phyloP scores from a whole-genome alignment of 2,113 vertebrate species.

The Bubo blakistoni region DNA sequence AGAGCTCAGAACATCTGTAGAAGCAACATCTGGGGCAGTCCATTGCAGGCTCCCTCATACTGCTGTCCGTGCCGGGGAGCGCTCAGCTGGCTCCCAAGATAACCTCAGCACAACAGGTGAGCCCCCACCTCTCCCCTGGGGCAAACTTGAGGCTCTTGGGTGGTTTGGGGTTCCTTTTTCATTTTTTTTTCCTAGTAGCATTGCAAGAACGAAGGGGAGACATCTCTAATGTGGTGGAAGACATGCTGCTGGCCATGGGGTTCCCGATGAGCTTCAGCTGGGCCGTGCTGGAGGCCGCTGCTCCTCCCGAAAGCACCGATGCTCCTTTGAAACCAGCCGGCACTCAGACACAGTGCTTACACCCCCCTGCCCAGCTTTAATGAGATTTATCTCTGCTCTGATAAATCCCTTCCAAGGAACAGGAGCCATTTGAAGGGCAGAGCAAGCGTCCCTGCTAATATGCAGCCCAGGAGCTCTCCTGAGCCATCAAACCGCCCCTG shows the following conservation, averaged over 20 bases:
- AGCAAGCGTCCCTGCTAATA: neutral
- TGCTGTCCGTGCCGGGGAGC: neutral
- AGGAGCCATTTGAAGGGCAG: neutral
- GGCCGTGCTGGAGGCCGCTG: neutral
- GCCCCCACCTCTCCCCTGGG: too few species aligned
- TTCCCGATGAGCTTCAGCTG: accelerated
- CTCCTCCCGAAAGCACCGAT: neutral
- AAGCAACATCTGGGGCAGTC: neutral
- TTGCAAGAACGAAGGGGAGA: neutral
- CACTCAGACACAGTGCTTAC: neutral
- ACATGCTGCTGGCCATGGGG: accelerated
- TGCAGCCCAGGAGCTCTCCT: too few species aligned
- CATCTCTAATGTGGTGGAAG: neutral
- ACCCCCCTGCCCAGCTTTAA: neutral
- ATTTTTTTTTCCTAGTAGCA: neutral
- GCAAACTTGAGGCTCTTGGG: neutral
- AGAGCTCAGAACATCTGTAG: neutral
- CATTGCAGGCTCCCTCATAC: neutral
- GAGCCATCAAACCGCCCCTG: neutral
- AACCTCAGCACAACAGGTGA: neutral
- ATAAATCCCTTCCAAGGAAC: neutral
- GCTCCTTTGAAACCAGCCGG: neutral
- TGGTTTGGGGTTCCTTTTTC: neutral
- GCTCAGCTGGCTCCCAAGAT: neutral
- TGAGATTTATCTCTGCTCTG: neutral